Percentiles rank a stretch among this genome's conserved stretches.
These are phyloP conservation scores for Tiliacea aurago DNA, from an alignment of 2,888 invertebrate species.

Conservation along the genomic window DNA sequence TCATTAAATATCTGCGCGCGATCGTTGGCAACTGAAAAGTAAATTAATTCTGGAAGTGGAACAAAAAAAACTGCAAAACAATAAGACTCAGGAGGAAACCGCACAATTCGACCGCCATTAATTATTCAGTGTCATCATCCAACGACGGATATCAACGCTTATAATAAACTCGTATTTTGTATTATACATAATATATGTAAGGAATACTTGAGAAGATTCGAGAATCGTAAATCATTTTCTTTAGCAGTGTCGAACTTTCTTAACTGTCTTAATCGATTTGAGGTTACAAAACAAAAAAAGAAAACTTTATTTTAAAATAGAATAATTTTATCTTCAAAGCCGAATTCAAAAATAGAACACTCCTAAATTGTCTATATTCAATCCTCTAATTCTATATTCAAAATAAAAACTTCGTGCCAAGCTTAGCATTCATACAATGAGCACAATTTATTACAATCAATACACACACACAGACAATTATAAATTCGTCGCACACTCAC, in stretches of 20 bases:
- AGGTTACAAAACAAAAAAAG: neutral
- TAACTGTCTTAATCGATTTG: slow-evolving; percentile 1
- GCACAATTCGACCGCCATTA: slow-evolving; percentile 78
- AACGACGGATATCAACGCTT: slow-evolving; percentile 66
- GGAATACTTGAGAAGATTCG: slow-evolving; percentile 34
- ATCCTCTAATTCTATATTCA: slow-evolving; percentile 34
- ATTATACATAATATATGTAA: slow-evolving; percentile 45
- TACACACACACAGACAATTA: slow-evolving; percentile 69
- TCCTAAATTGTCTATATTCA: slow-evolving; percentile 7
- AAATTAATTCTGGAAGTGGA: slow-evolving; percentile 84
- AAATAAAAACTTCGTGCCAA: slow-evolving; percentile 38
- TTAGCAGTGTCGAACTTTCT: neutral
- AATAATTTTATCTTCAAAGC: neutral
- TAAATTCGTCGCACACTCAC: slow-evolving; percentile 77
- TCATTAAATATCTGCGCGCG: slow-evolving; percentile 84
- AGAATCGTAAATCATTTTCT: slow-evolving; percentile 12
- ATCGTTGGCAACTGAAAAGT: slow-evolving; percentile 80
- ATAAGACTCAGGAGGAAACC: slow-evolving; percentile 70
- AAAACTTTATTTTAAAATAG: neutral
- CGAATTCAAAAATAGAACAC: slow-evolving; percentile 37
- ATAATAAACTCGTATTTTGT: slow-evolving; percentile 66
- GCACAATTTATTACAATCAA: slow-evolving; percentile 69
- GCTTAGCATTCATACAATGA: slow-evolving; percentile 64
- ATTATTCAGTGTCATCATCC: slow-evolving; percentile 83
- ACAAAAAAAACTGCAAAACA: slow-evolving; percentile 79